phyloP scores from a whole-genome alignment of 2,888 invertebrate genomes.

The Drosophila quasianomalipes region DNA sequence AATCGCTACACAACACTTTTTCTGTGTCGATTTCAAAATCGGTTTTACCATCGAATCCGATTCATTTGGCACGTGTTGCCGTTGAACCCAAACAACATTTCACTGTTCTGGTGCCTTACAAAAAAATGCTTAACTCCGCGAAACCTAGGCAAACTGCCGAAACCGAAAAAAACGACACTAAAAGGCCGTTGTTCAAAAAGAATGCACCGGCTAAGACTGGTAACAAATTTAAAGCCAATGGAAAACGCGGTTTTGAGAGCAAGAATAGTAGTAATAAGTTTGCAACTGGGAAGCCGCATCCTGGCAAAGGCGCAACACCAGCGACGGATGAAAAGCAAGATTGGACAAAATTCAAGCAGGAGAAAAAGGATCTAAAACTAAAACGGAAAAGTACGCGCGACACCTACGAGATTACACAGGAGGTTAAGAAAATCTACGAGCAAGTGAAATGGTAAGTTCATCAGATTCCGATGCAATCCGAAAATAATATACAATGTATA shows the following conservation, averaged over 20 bases:
- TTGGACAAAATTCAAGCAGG: conserved; percentile 91
- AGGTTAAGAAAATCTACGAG: conserved; percentile 88
- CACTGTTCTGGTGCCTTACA: neutral
- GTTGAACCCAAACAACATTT: conserved; percentile 17
- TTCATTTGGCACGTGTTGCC: conserved; percentile 48
- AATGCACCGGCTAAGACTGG: neutral
- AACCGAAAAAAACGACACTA: neutral
- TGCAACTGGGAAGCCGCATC: neutral
- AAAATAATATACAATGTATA: neutral
- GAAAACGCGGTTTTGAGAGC: conserved; percentile 6
- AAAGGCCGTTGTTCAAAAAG: neutral
- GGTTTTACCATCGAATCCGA: neutral
- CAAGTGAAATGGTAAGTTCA: conserved; percentile 84
- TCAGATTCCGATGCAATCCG: neutral
- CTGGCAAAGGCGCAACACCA: neutral
- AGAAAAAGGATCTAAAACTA: conserved; percentile 90
- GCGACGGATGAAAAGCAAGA: conserved; percentile 87
- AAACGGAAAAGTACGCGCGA: conserved; percentile 88
- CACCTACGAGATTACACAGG: conserved; percentile 86
- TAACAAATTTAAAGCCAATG: conserved; percentile 23
- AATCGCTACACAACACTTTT: neutral
- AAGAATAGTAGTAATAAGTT: conserved; percentile 32
- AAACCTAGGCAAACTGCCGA: neutral
- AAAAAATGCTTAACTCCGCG: conserved; percentile 20
- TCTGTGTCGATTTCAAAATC: neutral